Percentiles rank a stretch among this genome's conserved stretches.
phyloP scores from a whole-genome alignment of 2,113 vertebrate species.

The Fregetta grallaria region DNA sequence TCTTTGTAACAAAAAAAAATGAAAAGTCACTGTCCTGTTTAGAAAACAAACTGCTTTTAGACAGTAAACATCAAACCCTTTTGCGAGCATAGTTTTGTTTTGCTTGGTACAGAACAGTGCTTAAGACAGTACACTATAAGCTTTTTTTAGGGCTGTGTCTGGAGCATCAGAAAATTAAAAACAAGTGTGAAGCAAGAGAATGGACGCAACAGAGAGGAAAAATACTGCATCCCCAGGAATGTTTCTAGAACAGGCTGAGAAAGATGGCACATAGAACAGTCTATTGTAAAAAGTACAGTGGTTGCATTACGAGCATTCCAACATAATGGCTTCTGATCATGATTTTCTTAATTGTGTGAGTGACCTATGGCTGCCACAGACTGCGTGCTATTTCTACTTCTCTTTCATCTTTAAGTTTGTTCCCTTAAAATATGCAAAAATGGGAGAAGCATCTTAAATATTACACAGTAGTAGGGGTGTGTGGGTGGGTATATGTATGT shows the following conservation, averaged over 20 bases:
- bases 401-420: background rate
- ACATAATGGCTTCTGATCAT: background rate
- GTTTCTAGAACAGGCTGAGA: background rate
- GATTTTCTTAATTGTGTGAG: background rate
- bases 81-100: background rate
- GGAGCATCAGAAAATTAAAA: background rate
- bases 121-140: background rate
- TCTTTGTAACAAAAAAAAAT: background rate
- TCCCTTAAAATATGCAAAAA: background rate
- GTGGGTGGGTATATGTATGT: background rate
- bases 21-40: background rate
- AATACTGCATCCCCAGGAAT: background rate
- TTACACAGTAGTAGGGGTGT: background rate
- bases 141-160: background rate
- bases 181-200: background rate
- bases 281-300: background rate
- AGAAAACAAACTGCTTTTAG: background rate
- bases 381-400: background rate
- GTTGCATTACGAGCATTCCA: background rate
- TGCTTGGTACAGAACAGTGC: background rate
- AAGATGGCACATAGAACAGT: background rate
- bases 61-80: background rate
- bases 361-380: background rate
- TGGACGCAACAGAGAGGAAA: background rate
- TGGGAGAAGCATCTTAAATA: background rate